Conservation (phyloP, 2,113 vertebrate genomes). For the Anguilla rostrata region DNA sequence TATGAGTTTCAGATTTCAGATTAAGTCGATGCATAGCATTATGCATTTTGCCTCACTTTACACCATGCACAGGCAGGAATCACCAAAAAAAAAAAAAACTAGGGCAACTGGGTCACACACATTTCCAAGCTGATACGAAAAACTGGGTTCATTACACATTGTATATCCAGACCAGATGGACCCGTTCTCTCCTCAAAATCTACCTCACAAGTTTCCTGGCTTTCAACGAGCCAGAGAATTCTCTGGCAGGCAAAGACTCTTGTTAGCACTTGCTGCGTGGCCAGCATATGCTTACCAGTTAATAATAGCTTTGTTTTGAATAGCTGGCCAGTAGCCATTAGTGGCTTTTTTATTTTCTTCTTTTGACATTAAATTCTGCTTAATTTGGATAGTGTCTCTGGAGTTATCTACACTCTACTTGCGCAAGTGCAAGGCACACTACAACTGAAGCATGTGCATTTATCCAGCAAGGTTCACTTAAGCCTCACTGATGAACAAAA, state of each 20-base stretch:
- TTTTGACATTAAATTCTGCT: no score
- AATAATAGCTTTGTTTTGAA: constrained; percentile 25
- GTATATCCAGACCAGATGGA: constrained; percentile 31
- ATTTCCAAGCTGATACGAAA: neutral
- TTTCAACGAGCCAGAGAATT: neutral
- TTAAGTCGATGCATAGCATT: neutral
- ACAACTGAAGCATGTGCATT: no score
- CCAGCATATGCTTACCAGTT: constrained; percentile 30
- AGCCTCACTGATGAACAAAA: no score
- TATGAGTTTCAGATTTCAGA: neutral
- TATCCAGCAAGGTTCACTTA: no score
- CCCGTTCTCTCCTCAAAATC: constrained; percentile 21
- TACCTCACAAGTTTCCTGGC: constrained; percentile 20
- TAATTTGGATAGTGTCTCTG: no score
- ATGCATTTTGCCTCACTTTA: neutral
- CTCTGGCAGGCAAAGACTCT: constrained; percentile 30
- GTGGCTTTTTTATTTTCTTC: neutral
- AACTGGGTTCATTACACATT: neutral
- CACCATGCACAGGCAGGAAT: neutral
- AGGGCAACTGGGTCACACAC: neutral
- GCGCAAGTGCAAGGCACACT: no score
- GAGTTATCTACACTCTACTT: no score
- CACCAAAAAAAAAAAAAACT: neutral
- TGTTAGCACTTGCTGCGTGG: constrained; percentile 39
- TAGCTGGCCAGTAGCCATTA: neutral